Percentiles rank a stretch among this genome's conserved stretches.
Conservation (phyloP, 2,888 invertebrate species). For the Hypsopygia costalis region DNA sequence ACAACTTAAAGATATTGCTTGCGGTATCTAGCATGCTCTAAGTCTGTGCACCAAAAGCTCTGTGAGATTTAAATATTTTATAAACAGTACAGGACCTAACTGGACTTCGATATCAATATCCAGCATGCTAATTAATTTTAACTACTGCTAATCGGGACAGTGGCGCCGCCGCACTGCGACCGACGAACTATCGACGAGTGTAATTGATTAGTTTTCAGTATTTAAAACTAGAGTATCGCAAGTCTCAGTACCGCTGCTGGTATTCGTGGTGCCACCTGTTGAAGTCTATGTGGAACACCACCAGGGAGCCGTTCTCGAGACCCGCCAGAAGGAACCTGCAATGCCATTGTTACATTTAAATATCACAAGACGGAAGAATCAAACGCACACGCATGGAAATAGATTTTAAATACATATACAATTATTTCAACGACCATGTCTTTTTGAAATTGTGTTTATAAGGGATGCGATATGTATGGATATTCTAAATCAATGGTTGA, state of each 20-base stretch:
- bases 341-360: slow-evolving; percentile 2
- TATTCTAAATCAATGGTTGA: too few species aligned
- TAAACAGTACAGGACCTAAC: slow-evolving; percentile 4
- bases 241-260: slow-evolving; percentile 92
- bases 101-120: background rate
- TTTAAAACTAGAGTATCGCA: slow-evolving; percentile 20
- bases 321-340: slow-evolving; percentile 97
- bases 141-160: slow-evolving; percentile 7
- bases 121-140: slow-evolving; percentile 1
- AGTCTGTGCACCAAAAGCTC: too few species aligned
- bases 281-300: slow-evolving; percentile 99
- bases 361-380: too few species aligned
- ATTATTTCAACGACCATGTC: too few species aligned
- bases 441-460: too few species aligned
- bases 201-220: slow-evolving; percentile 13
- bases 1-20: too few species aligned
- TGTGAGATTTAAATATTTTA: too few species aligned
- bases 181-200: slow-evolving; percentile 7
- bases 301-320: slow-evolving; percentile 97
- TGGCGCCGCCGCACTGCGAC: slow-evolving; percentile 1
- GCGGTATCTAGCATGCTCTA: too few species aligned
- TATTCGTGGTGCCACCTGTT: slow-evolving; percentile 99
- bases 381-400: too few species aligned
- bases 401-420: too few species aligned
- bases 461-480: too few species aligned